phyloP scores from a whole-genome alignment of 2,113 vertebrate genomes.

The Gasterosteus nipponicus region DNA sequence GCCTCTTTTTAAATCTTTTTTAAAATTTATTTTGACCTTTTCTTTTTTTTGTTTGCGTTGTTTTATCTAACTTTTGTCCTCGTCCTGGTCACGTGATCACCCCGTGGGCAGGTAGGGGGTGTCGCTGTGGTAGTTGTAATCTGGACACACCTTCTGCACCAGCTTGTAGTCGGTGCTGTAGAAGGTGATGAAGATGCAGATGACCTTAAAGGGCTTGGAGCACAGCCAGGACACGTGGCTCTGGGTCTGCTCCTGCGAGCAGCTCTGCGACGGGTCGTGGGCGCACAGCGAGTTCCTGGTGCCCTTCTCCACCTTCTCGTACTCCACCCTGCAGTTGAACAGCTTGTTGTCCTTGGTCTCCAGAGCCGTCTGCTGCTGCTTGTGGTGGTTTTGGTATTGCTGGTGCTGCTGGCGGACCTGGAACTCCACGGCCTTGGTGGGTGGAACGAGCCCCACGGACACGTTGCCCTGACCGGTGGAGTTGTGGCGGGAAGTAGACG shows the following conservation, averaged over 20 bases:
- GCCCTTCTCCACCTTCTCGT: constrained; percentile 97
- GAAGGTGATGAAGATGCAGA: constrained; percentile 99
- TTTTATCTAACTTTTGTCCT: background rate
- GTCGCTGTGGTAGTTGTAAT: constrained; percentile 99
- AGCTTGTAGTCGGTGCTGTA: constrained; percentile 99
- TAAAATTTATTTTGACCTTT: background rate
- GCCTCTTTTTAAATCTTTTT: constrained; percentile 22
- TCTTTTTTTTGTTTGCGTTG: background rate
- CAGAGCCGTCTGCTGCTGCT: constrained; percentile 90
- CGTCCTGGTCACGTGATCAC: constrained; percentile 74
- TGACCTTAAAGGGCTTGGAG: constrained; percentile 99
- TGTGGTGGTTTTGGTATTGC: constrained; percentile 69
- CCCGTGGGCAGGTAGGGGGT: constrained; percentile 97
- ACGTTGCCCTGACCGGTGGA: constrained; percentile 97
- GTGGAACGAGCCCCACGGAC: constrained; percentile 94
- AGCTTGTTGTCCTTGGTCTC: constrained; percentile 98
- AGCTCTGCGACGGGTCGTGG: constrained; percentile 97
- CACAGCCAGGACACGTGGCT: constrained; percentile 98
- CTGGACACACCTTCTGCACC: constrained; percentile 99
- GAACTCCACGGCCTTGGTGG: constrained; percentile 97
- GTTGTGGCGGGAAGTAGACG: constrained; percentile 98
- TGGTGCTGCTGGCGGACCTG: constrained; percentile 79
- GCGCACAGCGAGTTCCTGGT: constrained; percentile 96
- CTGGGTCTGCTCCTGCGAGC: constrained; percentile 98
- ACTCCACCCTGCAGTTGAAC: constrained; percentile 98